phyloP scores from a whole-genome alignment of 2,888 invertebrate species.

The Synanthedon vespiformis region DNA sequence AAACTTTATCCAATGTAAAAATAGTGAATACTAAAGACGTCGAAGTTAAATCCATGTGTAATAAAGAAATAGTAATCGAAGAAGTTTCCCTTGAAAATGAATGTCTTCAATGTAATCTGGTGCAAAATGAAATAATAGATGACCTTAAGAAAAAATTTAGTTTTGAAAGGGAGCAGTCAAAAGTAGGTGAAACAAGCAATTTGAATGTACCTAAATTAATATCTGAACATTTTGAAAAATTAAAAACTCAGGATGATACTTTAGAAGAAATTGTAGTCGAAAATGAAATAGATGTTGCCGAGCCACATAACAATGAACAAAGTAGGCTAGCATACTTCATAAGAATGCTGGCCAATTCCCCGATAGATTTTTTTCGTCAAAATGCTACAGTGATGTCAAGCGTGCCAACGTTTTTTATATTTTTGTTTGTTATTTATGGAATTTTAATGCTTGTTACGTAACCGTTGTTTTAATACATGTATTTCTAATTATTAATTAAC shows the following conservation, averaged over 20 bases:
- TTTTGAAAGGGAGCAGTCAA: conserved; percentile 6
- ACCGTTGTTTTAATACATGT: conserved; percentile 13
- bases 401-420: conserved; percentile 41
- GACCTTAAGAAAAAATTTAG: conserved; percentile 28
- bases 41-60: conserved; percentile 2
- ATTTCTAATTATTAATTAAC: background rate
- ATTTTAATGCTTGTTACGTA: conserved; percentile 28
- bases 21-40: background rate
- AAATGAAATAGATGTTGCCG: background rate
- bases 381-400: conserved; percentile 38
- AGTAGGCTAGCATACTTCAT: conserved; percentile 12
- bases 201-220: background rate
- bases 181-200: background rate
- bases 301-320: background rate
- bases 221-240: background rate
- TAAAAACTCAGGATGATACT: background rate
- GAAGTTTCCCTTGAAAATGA: conserved; percentile 11
- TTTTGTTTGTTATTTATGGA: conserved; percentile 34
- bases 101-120: conserved; percentile 36
- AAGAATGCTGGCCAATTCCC: conserved; percentile 4
- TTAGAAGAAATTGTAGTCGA: background rate
- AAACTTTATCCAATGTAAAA: background rate
- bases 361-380: conserved; percentile 29
- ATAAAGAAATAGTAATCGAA: conserved; percentile 12
- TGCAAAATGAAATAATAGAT: conserved; percentile 37